These are phyloP conservation scores for Proteles cristata DNA, from an alignment of 2,113 vertebrate genomes.

Conservation along the genomic window DNA sequence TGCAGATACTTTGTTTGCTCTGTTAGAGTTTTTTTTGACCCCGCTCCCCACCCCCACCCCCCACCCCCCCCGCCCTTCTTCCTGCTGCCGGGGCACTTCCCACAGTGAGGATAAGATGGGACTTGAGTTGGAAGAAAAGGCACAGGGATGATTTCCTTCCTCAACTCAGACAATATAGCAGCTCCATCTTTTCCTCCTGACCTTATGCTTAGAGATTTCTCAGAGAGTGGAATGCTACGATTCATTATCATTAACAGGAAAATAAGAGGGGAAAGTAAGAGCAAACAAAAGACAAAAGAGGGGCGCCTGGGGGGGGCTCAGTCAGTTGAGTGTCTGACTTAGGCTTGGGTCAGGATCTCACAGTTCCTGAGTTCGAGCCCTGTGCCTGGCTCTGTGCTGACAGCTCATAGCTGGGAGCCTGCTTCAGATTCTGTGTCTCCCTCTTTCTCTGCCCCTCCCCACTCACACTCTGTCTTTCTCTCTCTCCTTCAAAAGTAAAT, in stretches of 20 bases:
- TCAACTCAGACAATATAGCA: not conserved
- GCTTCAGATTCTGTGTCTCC: too few relatives aligned
- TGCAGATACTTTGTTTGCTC: not conserved
- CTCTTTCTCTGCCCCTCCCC: too few relatives aligned
- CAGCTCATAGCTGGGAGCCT: too few relatives aligned
- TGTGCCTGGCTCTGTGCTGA: too few relatives aligned
- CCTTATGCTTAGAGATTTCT: not conserved
- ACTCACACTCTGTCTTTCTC: too few relatives aligned
- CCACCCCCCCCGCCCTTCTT: too few relatives aligned
- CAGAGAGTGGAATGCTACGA: not conserved
- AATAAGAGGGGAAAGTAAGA: not conserved
- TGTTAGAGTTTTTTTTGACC: not conserved
- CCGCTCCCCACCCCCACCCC: too few relatives aligned
- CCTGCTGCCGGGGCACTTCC: not conserved
- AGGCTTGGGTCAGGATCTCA: too few relatives aligned
- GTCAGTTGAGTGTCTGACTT: too few relatives aligned
- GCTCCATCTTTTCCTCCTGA: not conserved
- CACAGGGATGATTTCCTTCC: not conserved
- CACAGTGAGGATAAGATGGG: not conserved
- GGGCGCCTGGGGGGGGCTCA: too few relatives aligned
- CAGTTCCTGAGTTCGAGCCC: too few relatives aligned
- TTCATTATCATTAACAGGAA: not conserved
- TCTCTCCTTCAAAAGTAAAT: too few relatives aligned
- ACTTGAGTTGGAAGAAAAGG: not conserved
- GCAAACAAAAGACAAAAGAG: not conserved